phyloP scores from a whole-genome alignment of 1,140 invertebrate species.

The Asobara japonica region DNA sequence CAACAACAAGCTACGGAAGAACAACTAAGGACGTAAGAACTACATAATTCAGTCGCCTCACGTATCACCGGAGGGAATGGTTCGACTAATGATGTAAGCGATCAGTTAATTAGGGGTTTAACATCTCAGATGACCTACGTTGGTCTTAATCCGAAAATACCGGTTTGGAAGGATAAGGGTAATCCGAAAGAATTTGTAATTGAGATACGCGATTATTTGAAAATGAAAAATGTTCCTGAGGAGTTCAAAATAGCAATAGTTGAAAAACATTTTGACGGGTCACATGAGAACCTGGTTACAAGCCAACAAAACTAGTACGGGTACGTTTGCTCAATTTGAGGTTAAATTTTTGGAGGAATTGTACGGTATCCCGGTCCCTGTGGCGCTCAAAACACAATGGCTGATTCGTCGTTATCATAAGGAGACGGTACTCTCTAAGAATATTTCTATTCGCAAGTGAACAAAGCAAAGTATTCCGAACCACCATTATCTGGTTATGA shows the following conservation, averaged over 20 bases:
- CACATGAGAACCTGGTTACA: neutral
- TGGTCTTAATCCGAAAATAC: neutral
- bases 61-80: too few relatives aligned
- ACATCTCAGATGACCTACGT: neutral
- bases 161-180: neutral
- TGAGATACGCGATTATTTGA: neutral
- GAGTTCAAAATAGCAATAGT: neutral
- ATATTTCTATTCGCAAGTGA: constrained; percentile 38
- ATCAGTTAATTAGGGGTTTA: neutral
- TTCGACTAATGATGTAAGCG: neutral
- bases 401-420: constrained; percentile 7
- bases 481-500: constrained; percentile 35
- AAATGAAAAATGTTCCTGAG: neutral
- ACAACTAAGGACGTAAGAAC: too few relatives aligned
- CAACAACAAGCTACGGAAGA: too few relatives aligned
- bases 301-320: neutral
- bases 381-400: constrained; percentile 35
- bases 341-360: constrained; percentile 33
- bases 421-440: constrained; percentile 20
- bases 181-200: neutral
- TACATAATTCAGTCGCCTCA: too few relatives aligned
- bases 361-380: constrained; percentile 35
- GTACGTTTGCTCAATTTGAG: constrained; percentile 3
- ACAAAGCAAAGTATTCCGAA: constrained; percentile 33
- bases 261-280: neutral